Percentiles rank a stretch among this genome's conserved stretches.
phyloP scores from a whole-genome alignment of 1,140 invertebrate species.

The Drosophila lacteicornis region DNA sequence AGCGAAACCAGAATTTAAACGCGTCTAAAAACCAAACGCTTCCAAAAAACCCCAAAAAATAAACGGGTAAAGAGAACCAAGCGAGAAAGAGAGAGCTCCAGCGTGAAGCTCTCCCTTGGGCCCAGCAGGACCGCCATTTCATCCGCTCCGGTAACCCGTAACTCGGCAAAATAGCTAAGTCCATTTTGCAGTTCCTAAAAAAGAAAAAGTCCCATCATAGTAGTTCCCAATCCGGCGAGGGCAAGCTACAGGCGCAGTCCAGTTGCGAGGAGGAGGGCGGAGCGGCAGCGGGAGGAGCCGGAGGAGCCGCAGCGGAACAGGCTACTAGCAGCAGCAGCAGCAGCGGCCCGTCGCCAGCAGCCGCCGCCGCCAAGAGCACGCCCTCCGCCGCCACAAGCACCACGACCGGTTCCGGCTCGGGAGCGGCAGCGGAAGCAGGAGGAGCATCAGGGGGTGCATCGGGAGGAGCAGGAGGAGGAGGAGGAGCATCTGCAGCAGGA shows the following conservation, averaged over 20 bases:
- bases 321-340: conserved; percentile 64
- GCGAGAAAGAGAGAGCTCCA: conserved; percentile 30
- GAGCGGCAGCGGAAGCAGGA: conserved; percentile 18
- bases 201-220: conserved; percentile 84
- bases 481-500: conserved; percentile 26
- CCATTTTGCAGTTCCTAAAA: conserved; percentile 84
- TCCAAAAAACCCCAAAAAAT: conserved; percentile 27
- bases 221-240: conserved; percentile 73
- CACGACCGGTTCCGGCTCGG: conserved; percentile 36
- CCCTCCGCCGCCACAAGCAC: conserved; percentile 46
- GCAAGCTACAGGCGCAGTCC: conserved; percentile 75
- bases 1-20: conserved; percentile 40
- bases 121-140: conserved; percentile 39
- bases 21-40: conserved; percentile 59
- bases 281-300: conserved; percentile 62
- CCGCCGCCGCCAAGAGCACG: conserved; percentile 68
- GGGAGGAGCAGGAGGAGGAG: conserved; percentile 17
- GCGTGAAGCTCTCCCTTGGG: conserved; percentile 36
- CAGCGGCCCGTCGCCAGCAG: conserved; percentile 46
- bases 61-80: conserved; percentile 18
- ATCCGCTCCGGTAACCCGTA: conserved; percentile 61
- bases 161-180: conserved; percentile 84
- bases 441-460: conserved; percentile 22
- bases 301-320: conserved; percentile 56
- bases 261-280: conserved; percentile 79